Base-by-base conservation (phyloP, 2,888 invertebrate species). In the Bembecia ichneumoniformis region DNA sequence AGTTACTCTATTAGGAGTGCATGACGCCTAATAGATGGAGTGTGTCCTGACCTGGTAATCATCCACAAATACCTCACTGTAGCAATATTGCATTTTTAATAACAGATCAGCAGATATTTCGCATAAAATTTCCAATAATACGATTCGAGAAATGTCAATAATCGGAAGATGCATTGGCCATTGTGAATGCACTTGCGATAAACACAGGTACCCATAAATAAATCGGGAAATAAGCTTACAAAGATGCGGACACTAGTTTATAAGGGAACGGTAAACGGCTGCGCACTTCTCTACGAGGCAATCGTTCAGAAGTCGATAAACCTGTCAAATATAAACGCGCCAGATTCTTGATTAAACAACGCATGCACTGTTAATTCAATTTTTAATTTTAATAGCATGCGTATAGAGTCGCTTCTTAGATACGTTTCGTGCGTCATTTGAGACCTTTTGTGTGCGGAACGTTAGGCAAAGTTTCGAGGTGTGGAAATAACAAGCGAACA, bases 401-500 rank as follows among this genome's bases (percentile, higher is more conserved):
- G 0, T 1, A 5, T 13, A 40, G n/a, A 3, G 13, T 5, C 7
- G 40, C n/a, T 40, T 40, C 10, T 3, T 3, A 1, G 7, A 3
- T 20, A 16, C 40, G 40, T n/a, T 40, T 40, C 40, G 14, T 28
- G 40, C 14, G 34, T 44, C n/a, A 48, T 50, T 57, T 51, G 50
- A 49, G 58, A 49, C 50, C 52, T 58, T 57, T 43, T 51, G 50
- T 46, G 51, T 13, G 50, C 35, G 47, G 17, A 51, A 45, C 7
- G 40, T 13, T 40, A 40, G 48, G 51, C 50, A 55, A 62, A 62
- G 62, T 62, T 58, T 40, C 52, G 62, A 72, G 71, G 70, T 73
- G 73, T 71, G 67, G 68, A 71, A 69, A 69, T 68, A 70, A 71
- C 71, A 68, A 65, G 68, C 62, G 55, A 55, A 64, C 57, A 64